These are phyloP conservation scores for Carassius auratus DNA, from an alignment of 2,113 vertebrate genomes.

Conservation along the genomic window DNA sequence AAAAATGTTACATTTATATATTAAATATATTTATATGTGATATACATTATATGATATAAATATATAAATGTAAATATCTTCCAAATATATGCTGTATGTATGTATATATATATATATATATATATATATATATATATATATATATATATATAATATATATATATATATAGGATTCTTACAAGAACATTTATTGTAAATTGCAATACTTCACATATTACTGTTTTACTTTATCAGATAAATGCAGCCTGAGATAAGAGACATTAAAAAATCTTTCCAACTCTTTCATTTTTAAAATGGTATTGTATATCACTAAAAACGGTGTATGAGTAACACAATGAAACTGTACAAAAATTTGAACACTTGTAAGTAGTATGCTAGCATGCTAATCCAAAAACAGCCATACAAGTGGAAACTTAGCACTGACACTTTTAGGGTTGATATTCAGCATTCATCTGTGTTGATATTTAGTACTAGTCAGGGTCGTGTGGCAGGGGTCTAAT, in stretches of 20 bases:
- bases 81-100: no score
- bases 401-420: neutral
- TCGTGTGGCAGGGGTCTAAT: constrained; percentile 32
- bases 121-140: no score
- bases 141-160: no score
- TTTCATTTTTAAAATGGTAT: neutral
- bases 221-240: neutral
- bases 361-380: neutral
- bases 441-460: neutral
- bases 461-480: neutral
- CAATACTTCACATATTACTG: no score
- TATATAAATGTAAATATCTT: no score
- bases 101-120: no score
- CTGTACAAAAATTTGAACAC: neutral
- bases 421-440: constrained; percentile 23
- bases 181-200: no score
- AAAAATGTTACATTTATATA: no score
- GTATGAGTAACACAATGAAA: neutral
- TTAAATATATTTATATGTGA: no score
- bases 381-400: neutral
- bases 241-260: neutral
- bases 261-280: neutral
- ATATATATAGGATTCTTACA: no score
- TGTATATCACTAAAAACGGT: neutral
- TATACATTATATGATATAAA: no score